These are phyloP conservation scores for Dendrophyllia cribrosa DNA, from an alignment of 64 coral and sea anemone species.

Conservation along the genomic window DNA sequence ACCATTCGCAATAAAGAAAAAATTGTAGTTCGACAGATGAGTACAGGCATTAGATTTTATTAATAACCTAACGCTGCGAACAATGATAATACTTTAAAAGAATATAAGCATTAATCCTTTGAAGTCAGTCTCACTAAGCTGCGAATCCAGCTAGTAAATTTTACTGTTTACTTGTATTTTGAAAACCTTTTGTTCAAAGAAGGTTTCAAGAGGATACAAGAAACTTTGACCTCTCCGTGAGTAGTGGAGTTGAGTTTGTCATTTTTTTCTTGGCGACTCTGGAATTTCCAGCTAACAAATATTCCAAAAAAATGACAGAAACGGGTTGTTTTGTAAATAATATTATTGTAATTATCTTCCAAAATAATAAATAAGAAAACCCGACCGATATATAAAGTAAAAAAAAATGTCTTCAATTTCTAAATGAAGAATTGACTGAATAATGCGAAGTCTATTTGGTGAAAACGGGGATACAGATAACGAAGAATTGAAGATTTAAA, in stretches of 20 bases:
- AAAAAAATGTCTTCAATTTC: too few relatives aligned
- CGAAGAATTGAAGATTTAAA: background rate
- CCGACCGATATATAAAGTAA: too few relatives aligned
- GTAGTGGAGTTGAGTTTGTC: too few relatives aligned
- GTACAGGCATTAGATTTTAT: too few relatives aligned
- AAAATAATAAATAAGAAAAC: background rate
- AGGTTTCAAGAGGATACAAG: background rate
- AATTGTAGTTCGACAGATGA: too few relatives aligned
- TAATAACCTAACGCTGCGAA: background rate
- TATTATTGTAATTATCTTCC: background rate
- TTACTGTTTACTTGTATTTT: background rate
- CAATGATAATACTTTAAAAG: background rate
- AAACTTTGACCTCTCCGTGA: conserved; percentile 15
- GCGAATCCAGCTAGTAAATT: background rate
- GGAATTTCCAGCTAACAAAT: background rate
- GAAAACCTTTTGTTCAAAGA: conserved; percentile 9
- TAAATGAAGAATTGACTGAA: too few relatives aligned
- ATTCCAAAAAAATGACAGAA: background rate
- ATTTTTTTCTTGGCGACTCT: background rate
- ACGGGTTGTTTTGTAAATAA: background rate
- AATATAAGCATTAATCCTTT: background rate
- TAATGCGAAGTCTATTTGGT: too few relatives aligned
- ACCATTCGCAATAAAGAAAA: too few relatives aligned
- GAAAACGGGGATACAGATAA: background rate
- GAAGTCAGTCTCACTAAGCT: background rate